Base-by-base conservation (phyloP, 2,888 invertebrate species). In the Stenodera caucasica region DNA sequence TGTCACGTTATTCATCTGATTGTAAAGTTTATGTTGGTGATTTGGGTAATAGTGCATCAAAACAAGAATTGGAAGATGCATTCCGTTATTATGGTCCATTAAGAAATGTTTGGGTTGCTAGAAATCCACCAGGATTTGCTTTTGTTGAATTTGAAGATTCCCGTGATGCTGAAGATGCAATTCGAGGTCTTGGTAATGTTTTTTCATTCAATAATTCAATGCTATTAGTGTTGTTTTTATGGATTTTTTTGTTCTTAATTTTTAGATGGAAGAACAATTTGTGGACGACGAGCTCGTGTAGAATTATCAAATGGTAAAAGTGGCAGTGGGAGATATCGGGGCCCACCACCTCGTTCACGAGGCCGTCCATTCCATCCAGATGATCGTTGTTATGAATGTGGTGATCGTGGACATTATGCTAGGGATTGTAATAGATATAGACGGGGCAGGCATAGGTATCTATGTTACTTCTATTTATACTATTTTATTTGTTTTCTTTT, bases 11-110 rank as follows among this genome's bases (percentile, higher is more conserved):
- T 77, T 89, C 90, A 68, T 87, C 87, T 58, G 96, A 96, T 82
- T 94, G 94, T 82, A 96, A 96, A 81, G 94, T 96, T 0, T 96
- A 96, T 78, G 92, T 96, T 26, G 96, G 96, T 18, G 95, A 95
- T 77, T 84, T 96, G 66, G 94, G 94, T 7, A 92, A 91, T 70
- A 94, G 93, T 75, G 94, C 94, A 6, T 92, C 94, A 12, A 93
- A 94, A 80, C 90, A 92, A 77, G 94, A 94, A 81, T 86, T 93
- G 61, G 95, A 96, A 80, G 91, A 90, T 74, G 88, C 91, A 9
- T 96, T 96, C 80, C 85, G 88, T 60, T 92, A 93, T 80, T 96
- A 92, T 80, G 96, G 96, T 8, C 91, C 91, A 45, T 84, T 96
- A 66, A 85, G 92, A 71, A 96, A 94, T 81, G 94, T 96, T 52